A percentile compares a stretch with the other conserved stretches of the same genome.
phyloP scores from a whole-genome alignment of 2,888 invertebrate species.

The Fragum sueziense region DNA sequence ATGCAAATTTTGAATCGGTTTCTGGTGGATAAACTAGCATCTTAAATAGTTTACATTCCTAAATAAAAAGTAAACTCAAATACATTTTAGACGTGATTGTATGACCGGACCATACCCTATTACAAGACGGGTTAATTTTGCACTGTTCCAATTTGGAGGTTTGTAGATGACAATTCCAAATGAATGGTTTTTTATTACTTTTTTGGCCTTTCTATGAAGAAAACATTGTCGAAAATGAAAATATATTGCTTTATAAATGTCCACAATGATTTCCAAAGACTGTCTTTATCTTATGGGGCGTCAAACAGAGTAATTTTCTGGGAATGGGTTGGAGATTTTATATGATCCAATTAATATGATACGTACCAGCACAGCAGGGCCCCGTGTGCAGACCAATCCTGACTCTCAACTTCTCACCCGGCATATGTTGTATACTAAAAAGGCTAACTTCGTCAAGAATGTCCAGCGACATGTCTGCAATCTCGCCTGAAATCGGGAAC shows the following conservation, averaged over 20 bases:
- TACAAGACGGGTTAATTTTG: no score
- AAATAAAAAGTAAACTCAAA: background rate
- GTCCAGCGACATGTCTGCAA: slow-evolving; percentile 63
- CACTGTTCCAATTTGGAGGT: no score
- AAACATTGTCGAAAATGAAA: no score
- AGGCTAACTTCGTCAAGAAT: slow-evolving; percentile 39
- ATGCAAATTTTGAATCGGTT: background rate
- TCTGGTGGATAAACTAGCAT: background rate
- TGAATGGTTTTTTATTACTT: no score
- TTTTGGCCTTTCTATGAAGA: no score
- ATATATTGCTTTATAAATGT: no score
- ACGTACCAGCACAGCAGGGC: slow-evolving; percentile 62
- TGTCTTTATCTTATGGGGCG: no score
- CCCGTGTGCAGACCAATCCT: slow-evolving; percentile 65
- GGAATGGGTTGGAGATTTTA: no score
- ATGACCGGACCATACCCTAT: background rate
- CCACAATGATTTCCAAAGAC: no score
- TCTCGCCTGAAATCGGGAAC: slow-evolving; percentile 49
- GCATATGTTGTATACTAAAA: slow-evolving; percentile 59
- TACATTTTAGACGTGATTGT: background rate
- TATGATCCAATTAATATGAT: no score
- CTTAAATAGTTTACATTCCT: background rate
- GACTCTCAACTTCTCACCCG: slow-evolving; percentile 49
- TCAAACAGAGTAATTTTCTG: no score
- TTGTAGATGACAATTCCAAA: no score